These are phyloP conservation scores for Istiophorus platypterus DNA, from an alignment of 2,113 vertebrate genomes.

Conservation along the genomic window DNA sequence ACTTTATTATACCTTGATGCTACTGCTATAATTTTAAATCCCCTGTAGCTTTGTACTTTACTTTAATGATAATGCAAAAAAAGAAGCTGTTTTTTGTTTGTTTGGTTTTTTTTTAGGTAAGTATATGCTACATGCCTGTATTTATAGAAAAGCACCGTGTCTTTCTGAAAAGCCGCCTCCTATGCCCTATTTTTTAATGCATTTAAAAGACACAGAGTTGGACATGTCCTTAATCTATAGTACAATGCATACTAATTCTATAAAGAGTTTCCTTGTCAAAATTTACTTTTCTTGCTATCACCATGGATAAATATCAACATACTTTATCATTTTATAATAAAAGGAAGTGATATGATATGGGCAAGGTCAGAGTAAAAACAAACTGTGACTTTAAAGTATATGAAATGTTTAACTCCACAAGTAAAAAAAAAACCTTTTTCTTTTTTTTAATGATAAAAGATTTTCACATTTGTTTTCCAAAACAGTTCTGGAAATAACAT, in stretches of 20 bases:
- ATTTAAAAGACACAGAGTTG: not conserved
- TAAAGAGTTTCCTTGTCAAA: not conserved
- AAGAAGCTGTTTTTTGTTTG: too few relatives aligned
- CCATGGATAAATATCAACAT: not conserved
- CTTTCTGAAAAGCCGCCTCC: not conserved
- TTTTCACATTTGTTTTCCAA: not conserved
- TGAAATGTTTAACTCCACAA: not conserved
- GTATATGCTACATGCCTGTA: not conserved
- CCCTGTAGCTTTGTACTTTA: slow-evolving; percentile 1
- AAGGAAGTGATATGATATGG: not conserved
- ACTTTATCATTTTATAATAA: too few relatives aligned
- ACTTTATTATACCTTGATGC: slow-evolving; percentile 34
- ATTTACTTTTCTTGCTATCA: not conserved
- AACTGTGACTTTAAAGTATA: too few relatives aligned
- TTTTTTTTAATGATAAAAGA: not conserved
- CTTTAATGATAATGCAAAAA: slow-evolving; percentile 8
- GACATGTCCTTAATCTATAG: not conserved
- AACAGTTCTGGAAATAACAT: not conserved
- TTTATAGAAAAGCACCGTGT: slow-evolving; percentile 14
- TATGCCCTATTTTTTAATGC: not conserved
- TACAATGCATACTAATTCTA: not conserved
- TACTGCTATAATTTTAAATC: slow-evolving; percentile 26
- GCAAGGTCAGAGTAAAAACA: too few relatives aligned
- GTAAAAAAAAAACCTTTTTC: too few relatives aligned
- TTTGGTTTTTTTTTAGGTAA: not conserved